phyloP scores from a whole-genome alignment of 2,113 vertebrate genomes.

The Panthera leo region DNA sequence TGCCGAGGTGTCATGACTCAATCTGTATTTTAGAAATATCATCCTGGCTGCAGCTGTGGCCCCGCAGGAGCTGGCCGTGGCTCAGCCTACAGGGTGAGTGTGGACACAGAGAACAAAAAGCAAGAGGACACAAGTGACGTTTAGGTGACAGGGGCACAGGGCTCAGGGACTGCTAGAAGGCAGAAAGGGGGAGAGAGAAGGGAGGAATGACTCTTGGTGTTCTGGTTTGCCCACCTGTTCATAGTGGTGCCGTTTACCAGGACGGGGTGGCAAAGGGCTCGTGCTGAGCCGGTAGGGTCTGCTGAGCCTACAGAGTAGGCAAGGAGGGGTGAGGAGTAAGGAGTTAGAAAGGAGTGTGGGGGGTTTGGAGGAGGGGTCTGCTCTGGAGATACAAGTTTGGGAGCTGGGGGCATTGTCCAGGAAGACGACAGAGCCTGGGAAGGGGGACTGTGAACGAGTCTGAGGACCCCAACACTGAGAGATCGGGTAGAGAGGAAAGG shows the following conservation, averaged over 20 bases:
- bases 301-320: too few relatives aligned
- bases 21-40: constrained; percentile 47
- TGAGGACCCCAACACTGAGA: neutral
- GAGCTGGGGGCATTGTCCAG: neutral
- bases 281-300: neutral
- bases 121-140: neutral
- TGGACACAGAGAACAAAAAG: neutral
- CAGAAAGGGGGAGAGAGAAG: neutral
- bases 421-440: neutral
- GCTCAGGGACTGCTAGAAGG: neutral
- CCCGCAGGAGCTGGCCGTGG: neutral
- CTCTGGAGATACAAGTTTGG: neutral
- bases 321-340: neutral
- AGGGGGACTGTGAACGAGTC: neutral
- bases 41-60: neutral
- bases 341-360: neutral
- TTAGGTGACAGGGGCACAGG: neutral
- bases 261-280: neutral
- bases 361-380: neutral
- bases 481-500: neutral
- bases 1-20: neutral
- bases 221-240: neutral
- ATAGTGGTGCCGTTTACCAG: neutral
- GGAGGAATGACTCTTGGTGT: neutral
- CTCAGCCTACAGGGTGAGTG: neutral